Conservation (phyloP, 2,113 vertebrate genomes). For the Mustelus asterias region DNA sequence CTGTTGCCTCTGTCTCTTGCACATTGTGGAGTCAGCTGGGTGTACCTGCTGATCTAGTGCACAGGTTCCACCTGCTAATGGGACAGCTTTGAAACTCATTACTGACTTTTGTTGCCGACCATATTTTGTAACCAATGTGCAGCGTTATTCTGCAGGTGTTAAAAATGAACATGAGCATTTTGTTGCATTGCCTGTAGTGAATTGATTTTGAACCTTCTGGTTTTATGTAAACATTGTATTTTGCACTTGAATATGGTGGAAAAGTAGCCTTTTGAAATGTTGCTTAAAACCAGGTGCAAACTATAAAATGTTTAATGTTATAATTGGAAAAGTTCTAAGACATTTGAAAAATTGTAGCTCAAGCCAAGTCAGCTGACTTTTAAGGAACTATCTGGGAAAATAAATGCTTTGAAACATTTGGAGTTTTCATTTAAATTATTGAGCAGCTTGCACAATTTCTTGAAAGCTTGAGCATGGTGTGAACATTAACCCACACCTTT, state of each 20-base stretch:
- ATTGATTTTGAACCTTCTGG: no score
- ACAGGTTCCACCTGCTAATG: neutral
- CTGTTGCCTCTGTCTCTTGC: neutral
- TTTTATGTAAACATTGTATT: no score
- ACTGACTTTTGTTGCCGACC: neutral
- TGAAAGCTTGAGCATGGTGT: neutral
- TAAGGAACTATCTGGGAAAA: neutral
- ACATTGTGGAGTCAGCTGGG: neutral
- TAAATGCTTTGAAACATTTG: neutral
- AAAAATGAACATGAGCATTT: no score
- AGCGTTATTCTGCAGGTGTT: no score
- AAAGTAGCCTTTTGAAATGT: no score
- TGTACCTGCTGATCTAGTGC: neutral
- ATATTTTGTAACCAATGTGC: neutral
- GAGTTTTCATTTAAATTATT: neutral
- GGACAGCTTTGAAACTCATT: neutral
- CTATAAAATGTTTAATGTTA: neutral
- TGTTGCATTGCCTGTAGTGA: no score
- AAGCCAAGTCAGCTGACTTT: neutral
- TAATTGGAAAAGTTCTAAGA: neutral
- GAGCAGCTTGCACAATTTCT: neutral
- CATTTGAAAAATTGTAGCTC: neutral
- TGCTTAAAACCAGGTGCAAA: neutral
- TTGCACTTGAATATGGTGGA: no score
- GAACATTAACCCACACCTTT: neutral